phyloP scores from a whole-genome alignment of 2,797 vertebrate genomes.

The Megalops cyprinoides region DNA sequence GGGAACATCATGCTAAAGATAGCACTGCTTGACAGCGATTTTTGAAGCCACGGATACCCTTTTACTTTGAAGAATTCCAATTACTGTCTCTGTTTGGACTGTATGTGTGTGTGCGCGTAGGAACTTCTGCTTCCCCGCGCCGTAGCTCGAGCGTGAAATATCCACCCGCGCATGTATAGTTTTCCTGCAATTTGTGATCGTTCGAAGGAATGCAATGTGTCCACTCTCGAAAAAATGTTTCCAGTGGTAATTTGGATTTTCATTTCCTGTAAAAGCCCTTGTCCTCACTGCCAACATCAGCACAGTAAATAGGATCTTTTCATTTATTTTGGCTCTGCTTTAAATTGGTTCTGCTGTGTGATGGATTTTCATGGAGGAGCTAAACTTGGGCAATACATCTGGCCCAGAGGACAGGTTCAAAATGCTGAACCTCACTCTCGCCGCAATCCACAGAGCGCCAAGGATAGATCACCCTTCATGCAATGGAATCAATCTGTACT shows the following conservation, averaged over 20 bases:
- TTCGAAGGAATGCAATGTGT: background rate
- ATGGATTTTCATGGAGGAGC: constrained; percentile 18
- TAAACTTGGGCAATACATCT: constrained; percentile 40
- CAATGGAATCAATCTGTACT: constrained; percentile 47
- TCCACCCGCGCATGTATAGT: background rate
- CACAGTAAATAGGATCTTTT: background rate
- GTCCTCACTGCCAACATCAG: background rate
- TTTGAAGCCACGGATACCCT: constrained; percentile 11
- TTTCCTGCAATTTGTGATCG: background rate
- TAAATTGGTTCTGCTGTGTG: constrained; percentile 13
- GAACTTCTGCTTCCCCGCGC: too few relatives aligned
- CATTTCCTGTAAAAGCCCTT: background rate
- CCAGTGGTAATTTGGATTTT: background rate
- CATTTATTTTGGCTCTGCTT: constrained; percentile 11
- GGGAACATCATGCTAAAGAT: constrained; percentile 16
- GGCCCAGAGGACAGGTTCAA: constrained; percentile 23
- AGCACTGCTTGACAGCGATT: background rate
- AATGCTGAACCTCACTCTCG: constrained; percentile 30
- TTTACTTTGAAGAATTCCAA: constrained; percentile 23
- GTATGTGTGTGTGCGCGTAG: background rate
- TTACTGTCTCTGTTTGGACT: constrained; percentile 11
- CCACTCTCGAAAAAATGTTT: background rate
- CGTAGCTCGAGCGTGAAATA: too few relatives aligned
- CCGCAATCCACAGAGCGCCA: constrained; percentile 39
- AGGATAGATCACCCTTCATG: constrained; percentile 48